phyloP scores from a whole-genome alignment of 2,797 vertebrate species.

The Aratinga solstitialis region DNA sequence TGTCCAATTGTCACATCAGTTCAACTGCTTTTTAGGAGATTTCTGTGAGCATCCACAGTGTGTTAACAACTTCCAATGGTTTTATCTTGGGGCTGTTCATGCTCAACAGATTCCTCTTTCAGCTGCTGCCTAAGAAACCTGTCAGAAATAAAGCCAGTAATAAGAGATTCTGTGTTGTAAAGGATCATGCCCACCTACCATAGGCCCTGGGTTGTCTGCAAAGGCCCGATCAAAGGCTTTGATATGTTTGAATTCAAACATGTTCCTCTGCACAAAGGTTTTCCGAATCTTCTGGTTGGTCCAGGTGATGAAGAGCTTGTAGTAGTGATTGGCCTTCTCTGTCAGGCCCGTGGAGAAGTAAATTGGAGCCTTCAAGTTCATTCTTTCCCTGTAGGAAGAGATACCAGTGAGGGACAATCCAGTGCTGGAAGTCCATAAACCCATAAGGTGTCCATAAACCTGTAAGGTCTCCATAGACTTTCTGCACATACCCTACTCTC shows the following conservation, averaged over 20 bases:
- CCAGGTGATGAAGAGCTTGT: constrained; percentile 99
- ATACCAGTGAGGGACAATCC: neutral
- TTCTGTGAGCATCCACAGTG: neutral
- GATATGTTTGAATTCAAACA: constrained; percentile 99
- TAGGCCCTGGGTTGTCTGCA: constrained; percentile 94
- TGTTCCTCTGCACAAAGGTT: constrained; percentile 97
- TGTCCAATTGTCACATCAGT: neutral
- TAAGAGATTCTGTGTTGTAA: neutral
- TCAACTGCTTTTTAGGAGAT: neutral
- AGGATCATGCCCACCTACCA: constrained; percentile 75
- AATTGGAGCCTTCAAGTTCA: constrained; percentile 97
- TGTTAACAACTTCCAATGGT: neutral
- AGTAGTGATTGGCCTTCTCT: constrained; percentile 98
- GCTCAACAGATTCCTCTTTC: neutral
- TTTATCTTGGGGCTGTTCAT: neutral
- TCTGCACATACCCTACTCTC: fast-evolving
- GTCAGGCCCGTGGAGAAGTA: constrained; percentile 98
- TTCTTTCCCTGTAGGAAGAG: constrained; percentile 85
- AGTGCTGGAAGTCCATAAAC: neutral
- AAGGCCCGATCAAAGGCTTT: constrained; percentile 95
- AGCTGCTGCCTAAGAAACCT: neutral
- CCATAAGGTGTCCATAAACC: neutral
- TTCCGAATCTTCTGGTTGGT: constrained; percentile 99
- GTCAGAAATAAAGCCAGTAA: neutral
- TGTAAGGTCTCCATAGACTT: fast-evolving